phyloP scores from a whole-genome alignment of 2,113 vertebrate species.

The Zeus faber region DNA sequence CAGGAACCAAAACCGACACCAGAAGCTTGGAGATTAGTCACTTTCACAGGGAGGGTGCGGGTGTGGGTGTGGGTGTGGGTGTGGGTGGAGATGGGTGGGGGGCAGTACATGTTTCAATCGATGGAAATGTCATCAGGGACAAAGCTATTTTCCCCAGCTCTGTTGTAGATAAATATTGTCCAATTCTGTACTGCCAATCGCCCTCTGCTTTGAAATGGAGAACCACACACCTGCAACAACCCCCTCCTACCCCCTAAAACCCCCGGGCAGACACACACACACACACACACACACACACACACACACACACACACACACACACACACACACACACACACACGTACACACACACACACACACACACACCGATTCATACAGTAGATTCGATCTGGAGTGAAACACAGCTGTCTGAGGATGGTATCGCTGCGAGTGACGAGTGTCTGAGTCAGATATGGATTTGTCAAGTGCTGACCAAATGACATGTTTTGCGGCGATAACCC shows the following conservation, averaged over 20 bases:
- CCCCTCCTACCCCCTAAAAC: background rate
- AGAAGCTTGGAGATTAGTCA: slow-evolving; percentile 61
- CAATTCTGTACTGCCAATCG: slow-evolving; percentile 59
- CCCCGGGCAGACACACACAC: slow-evolving; percentile 23
- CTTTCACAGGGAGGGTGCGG: slow-evolving; percentile 51
- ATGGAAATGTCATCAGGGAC: slow-evolving; percentile 76
- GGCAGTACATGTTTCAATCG: slow-evolving; percentile 68
- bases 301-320: slow-evolving; percentile 16
- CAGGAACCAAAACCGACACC: slow-evolving; percentile 47
- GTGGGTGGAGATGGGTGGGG: no score
- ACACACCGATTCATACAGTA: slow-evolving; percentile 15
- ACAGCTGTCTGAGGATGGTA: slow-evolving; percentile 27
- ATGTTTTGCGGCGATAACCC: slow-evolving; percentile 55
- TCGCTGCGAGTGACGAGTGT: slow-evolving; percentile 30
- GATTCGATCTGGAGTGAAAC: slow-evolving; percentile 58
- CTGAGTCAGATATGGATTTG: slow-evolving; percentile 64
- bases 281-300: slow-evolving; percentile 12
- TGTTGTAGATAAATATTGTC: slow-evolving; percentile 69
- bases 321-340: slow-evolving; percentile 34
- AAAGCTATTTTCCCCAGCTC: slow-evolving; percentile 68
- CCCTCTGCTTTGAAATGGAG: slow-evolving; percentile 38
- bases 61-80: no score
- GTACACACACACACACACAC: slow-evolving; percentile 23
- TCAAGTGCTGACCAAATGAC: slow-evolving; percentile 62
- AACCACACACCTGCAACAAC: background rate